Evolutionary conservation across 1,140 invertebrate species (phyloP), one percentile per base, ranked within the genome.

Genomic region (Trichonephila inaurata): DNA sequence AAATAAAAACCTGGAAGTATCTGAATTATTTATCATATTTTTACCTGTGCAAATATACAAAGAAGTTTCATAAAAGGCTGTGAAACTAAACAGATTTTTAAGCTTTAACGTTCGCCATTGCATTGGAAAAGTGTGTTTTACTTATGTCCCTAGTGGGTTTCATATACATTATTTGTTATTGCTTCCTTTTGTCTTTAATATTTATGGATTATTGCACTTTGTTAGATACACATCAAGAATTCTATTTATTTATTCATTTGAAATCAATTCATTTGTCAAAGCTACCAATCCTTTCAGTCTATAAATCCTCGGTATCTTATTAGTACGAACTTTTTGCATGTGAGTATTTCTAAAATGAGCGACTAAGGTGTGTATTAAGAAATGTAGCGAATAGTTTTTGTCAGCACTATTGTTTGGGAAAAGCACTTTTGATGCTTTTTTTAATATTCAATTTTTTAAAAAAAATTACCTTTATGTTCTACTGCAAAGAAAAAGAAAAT

Each of bases 11-110:
- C 33, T 44, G 8, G 24, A 51, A 33, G 3, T 3, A 28, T 18
- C 10, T 82, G 77, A 82, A 82, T 82, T 82, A 82, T 82, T 82
- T 51, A 82, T 82, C 33, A 14, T 69, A 66, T 28, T 69, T 69
- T 14, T 21, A 69, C 24, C n/a, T 69, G 24, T 2, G 6, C 10
- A 8, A 66, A 24, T 24, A 24, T 69, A n/a, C 66, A 69, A 24
- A 69, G 66, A 69, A 28, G 24, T 28, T 0, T 12, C n/a, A 69
- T 24, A 8, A n/a, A 69, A 14, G 66, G 10, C 14, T 69, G 8
- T n/a, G 14, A 28, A 21, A 69, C 21, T 69, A 69, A 69, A 12
- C n/a, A n/a, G n/a, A 24, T 24, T 3, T 24, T 69, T 24, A 69
- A 24, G 10, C 2, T 12, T 69, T 69, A 24, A 10, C n/a, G n/a